Evolutionary conservation across 2,113 vertebrate genomes (phyloP), one percentile per base, ranked within the genome.

Genomic region (Oostethus manadensis): DNA sequence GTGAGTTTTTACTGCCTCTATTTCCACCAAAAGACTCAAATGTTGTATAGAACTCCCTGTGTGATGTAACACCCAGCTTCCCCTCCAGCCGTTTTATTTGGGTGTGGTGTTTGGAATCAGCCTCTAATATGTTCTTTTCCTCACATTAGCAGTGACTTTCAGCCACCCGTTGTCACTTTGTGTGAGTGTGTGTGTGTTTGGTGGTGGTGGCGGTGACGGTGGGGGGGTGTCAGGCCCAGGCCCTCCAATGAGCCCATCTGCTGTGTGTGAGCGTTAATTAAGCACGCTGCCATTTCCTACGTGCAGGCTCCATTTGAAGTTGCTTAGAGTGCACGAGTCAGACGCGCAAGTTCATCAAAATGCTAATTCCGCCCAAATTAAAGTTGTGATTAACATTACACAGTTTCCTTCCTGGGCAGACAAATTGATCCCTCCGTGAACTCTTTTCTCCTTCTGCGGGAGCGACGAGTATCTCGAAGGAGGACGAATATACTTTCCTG

Each of bases 351-450:
- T 95, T 97, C 94, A 97, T 97, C 94, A 97, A 97, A 97, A 96
- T 97, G 95, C 93, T 93, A 96, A 95, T 96, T 92, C 89, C 86
- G 89, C 92, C 93, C 93, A 96, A 96, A 96, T 96, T 95, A 96
- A 94, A 96, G 93, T 96, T 94, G 93, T 95, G 94, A 96, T 96
- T 95, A 96, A 95, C 94, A 95, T 94, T 96, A 94, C 93, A 94
- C 93, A 94, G 94, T 94, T 94, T 93, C 93, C 91, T 47, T 46
- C 26, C 53, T 77, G 91, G 90, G 93, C 93, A 89, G 94, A 90
- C 93, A 92, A 93, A 93, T 91, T 93, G 91, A 94, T 93, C 92
- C 91, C 88, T 92, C 90, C 88, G 89, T 86, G 88, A 90, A 90
- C 87, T 77, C 71, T 60, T 54, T 58, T 46, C 45, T 57, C 65